Base-by-base conservation (phyloP, 1,140 invertebrate genomes). In the Drosophila eugracilis region DNA sequence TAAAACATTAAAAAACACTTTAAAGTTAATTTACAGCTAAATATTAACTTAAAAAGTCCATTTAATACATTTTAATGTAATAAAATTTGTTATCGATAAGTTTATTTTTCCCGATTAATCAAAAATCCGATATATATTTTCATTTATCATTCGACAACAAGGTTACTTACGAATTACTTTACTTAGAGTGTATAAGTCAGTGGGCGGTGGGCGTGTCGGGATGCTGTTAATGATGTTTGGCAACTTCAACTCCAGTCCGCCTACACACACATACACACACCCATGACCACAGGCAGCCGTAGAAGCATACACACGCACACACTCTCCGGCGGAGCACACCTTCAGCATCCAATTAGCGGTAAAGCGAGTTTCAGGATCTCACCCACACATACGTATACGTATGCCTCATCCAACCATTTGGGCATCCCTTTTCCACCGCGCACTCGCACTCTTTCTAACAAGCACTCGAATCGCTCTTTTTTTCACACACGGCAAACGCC, bases 341-440 rank as follows among this genome's bases (percentile, higher is more conserved):
- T 75, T 75, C 74, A 75, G 71, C 73, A 75, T 75, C 73, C 73
- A 75, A 75, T 75, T 75, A 75, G 73, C 73, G 73, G 71, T 71
- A 75, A 75, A 75, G 67, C 73, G 73, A 55, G 73, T 53, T 73
- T 37, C 60, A 34, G 62, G 48, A 55, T 58, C 60, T 36, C 45
- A 42, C 58, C 26, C 53, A 75, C n/a, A 26, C 21, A 22, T 22
- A 22, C 52, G 74, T 3, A 42, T 21, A 22, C 71, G 34, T 75
- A 37, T 50, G 6, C 48, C 28, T 32, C 42, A 49, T 44, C 34
- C 52, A 57, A 49, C 42, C 34, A n/a, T n/a, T n/a, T n/a, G n/a
- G 57, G 22, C 34, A 21, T 48, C 66, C 52, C 15, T 48, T 49
- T 41, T 9, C 24, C 42, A 7, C 17, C 34, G 48, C 34, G 48